phyloP scores from a whole-genome alignment of 2,797 vertebrate species.

The Microctenopoma lineatum region DNA sequence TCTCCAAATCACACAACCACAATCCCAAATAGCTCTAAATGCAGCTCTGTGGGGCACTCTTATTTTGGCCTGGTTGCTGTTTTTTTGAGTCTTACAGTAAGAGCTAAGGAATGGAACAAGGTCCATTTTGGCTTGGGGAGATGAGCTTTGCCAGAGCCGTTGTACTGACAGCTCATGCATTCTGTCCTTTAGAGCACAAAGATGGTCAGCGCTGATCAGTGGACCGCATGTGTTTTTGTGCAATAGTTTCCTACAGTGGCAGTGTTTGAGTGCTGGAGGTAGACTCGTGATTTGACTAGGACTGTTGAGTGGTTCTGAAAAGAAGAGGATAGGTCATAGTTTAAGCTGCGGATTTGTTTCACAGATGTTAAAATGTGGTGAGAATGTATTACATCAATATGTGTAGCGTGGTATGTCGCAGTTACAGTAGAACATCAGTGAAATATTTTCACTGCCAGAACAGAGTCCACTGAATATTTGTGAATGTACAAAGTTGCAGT shows the following conservation, averaged over 20 bases:
- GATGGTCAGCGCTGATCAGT: conserved; percentile 24
- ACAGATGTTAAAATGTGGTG: conserved; percentile 61
- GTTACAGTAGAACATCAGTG: conserved; percentile 44
- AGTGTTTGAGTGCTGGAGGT: conserved; percentile 26
- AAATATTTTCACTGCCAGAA: conserved; percentile 59
- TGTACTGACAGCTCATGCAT: conserved; percentile 48
- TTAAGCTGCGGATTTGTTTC: conserved; percentile 63
- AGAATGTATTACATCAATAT: conserved; percentile 64
- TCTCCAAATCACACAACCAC: conserved; percentile 75
- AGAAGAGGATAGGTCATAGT: conserved; percentile 27
- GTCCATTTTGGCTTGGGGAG: conserved; percentile 52
- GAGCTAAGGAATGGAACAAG: conserved; percentile 63
- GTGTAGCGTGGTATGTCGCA: conserved; percentile 36
- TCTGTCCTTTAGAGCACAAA: conserved; percentile 38
- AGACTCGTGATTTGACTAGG: conserved; percentile 27
- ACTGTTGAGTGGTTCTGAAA: conserved; percentile 23
- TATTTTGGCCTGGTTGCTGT: conserved; percentile 59
- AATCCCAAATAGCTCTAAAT: conserved; percentile 78
- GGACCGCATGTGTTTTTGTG: conserved; percentile 29
- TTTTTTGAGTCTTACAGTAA: conserved; percentile 70
- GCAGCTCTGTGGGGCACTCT: conserved; percentile 60
- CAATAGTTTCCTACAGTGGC: conserved; percentile 40
- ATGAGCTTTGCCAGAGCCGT: conserved; percentile 73
- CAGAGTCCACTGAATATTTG: conserved; percentile 58
- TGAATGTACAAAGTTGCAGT: conserved; percentile 64